These are phyloP conservation scores for Tricholaema leucomelas DNA, from an alignment of 2,113 vertebrate genomes.

Conservation along the genomic window DNA sequence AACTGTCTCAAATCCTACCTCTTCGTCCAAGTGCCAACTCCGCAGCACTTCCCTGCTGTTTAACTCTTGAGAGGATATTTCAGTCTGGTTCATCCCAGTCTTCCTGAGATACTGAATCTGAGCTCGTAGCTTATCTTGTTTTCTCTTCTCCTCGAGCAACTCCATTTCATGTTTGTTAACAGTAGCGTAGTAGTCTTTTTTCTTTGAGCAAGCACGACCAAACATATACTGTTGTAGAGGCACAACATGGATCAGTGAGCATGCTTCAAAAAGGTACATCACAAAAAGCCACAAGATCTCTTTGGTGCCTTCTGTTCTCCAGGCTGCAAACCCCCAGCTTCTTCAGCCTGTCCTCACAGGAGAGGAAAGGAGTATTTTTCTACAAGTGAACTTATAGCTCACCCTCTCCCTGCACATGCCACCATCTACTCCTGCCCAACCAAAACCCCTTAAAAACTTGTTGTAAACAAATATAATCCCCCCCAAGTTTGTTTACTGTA, in stretches of 20 bases:
- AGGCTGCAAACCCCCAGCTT: too few relatives aligned
- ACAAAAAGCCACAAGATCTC: too few relatives aligned
- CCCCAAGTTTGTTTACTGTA: neutral
- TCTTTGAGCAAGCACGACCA: constrained; percentile 48
- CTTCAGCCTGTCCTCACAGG: too few relatives aligned
- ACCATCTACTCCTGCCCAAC: neutral
- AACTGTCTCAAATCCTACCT: constrained; percentile 22
- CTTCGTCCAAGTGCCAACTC: neutral
- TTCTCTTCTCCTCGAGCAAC: constrained; percentile 69
- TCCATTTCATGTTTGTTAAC: constrained; percentile 52
- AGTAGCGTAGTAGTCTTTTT: constrained; percentile 44
- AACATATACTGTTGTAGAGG: constrained; percentile 66
- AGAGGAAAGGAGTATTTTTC: neutral
- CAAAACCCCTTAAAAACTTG: neutral
- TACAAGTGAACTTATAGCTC: neutral
- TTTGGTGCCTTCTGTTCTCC: too few relatives aligned
- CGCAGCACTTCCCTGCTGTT: constrained; percentile 1
- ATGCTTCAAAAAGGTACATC: neutral
- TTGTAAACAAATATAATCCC: neutral
- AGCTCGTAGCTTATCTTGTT: constrained; percentile 54
- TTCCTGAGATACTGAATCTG: constrained; percentile 48
- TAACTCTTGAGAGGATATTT: neutral
- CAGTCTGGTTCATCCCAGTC: neutral
- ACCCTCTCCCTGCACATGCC: neutral
- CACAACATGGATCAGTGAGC: neutral